Conservation (phyloP, 2,888 invertebrate genomes). For the Acrocera orbiculus region DNA sequence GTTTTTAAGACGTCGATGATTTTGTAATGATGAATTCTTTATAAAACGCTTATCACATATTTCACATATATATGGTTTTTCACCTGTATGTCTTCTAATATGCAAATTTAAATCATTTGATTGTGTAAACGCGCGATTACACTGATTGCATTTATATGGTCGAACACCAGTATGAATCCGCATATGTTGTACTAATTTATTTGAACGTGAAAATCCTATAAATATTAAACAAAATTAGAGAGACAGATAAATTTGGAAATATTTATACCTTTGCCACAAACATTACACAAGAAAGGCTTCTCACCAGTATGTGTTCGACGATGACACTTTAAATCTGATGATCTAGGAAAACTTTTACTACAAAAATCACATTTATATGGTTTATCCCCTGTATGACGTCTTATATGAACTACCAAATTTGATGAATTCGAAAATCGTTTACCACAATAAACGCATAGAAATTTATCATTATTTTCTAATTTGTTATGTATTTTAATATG, state of each 20-base stretch:
- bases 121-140: constrained; percentile 41
- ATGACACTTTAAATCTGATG: constrained; percentile 43
- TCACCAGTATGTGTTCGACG: constrained; percentile 43
- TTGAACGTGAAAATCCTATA: constrained; percentile 40
- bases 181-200: constrained; percentile 43
- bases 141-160: constrained; percentile 41
- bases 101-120: constrained; percentile 54
- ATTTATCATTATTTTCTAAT: constrained; percentile 29
- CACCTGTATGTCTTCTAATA: constrained; percentile 51
- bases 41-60: constrained; percentile 51
- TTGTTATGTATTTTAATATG: constrained; percentile 36
- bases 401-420: constrained; percentile 46
- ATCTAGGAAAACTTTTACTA: constrained; percentile 43
- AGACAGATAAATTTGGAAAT: neutral
- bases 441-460: constrained; percentile 42
- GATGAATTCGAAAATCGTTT: constrained; percentile 42
- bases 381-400: constrained; percentile 47
- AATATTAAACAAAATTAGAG: constrained; percentile 1
- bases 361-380: constrained; percentile 46
- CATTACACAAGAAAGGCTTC: constrained; percentile 35
- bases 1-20: constrained; percentile 42
- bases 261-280: constrained; percentile 13
- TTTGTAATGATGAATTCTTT: constrained; percentile 43
- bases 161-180: constrained; percentile 37
- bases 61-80: constrained; percentile 46